phyloP scores from a whole-genome alignment of 2,113 vertebrate species.

The Saccopteryx leptura region DNA sequence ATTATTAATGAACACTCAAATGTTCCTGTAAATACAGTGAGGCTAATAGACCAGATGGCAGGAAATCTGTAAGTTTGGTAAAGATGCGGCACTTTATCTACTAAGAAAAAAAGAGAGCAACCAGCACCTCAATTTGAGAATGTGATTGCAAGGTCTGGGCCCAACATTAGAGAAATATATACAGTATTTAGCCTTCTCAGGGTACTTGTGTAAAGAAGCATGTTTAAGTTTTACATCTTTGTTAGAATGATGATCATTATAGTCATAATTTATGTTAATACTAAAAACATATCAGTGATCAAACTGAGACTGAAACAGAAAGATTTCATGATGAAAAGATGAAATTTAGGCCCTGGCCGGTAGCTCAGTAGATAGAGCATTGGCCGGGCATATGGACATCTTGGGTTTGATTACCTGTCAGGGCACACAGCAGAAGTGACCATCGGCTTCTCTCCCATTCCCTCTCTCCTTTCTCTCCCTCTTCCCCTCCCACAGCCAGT shows the following conservation, averaged over 20 bases:
- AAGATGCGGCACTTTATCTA: not conserved
- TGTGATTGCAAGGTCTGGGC: not conserved
- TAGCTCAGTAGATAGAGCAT: too few relatives aligned
- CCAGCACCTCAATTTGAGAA: conserved; percentile 16
- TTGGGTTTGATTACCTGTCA: too few relatives aligned
- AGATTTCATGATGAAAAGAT: not conserved
- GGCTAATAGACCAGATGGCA: not conserved
- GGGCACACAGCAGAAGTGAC: too few relatives aligned
- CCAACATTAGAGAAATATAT: not conserved
- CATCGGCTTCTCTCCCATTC: too few relatives aligned
- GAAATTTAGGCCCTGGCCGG: too few relatives aligned
- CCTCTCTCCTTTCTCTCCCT: too few relatives aligned
- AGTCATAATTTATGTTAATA: not conserved
- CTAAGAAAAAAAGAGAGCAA: not conserved
- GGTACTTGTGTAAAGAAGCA: not conserved
- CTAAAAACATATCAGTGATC: not conserved
- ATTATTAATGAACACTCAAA: not conserved
- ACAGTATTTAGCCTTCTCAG: not conserved
- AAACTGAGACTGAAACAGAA: not conserved
- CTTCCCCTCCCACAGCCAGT: too few relatives aligned
- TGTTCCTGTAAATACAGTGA: not conserved
- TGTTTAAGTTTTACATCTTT: not conserved
- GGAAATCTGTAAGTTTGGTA: not conserved
- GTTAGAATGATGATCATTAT: conserved; percentile 15
- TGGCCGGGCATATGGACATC: too few relatives aligned